A percentile compares a stretch with the other conserved stretches of the same genome.
Evolutionary conservation across 1,140 invertebrate genomes (phyloP).

Genomic region (Aethina tumida): DNA sequence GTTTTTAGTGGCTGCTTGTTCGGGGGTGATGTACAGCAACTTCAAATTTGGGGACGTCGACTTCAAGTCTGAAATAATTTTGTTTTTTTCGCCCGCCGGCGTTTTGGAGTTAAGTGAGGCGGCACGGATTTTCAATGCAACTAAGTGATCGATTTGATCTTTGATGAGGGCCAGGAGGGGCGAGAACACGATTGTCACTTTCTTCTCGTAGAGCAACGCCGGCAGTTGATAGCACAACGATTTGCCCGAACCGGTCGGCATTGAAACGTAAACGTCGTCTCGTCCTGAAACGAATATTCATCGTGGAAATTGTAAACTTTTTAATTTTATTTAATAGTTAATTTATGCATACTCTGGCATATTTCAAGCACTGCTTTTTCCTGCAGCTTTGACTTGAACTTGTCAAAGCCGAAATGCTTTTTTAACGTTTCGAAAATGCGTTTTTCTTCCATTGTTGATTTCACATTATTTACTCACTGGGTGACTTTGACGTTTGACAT

Average conservation of each 20-base stretch:
- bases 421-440: conserved; percentile 22
- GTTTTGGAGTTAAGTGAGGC: conserved; percentile 87
- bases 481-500: no score
- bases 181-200: conserved; percentile 81
- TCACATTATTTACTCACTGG: neutral
- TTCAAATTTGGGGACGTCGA: conserved; percentile 50
- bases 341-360: conserved; percentile 29
- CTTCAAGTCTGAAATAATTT: conserved; percentile 64
- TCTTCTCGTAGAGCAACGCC: conserved; percentile 60
- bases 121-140: conserved; percentile 59
- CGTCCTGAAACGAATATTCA: conserved; percentile 45
- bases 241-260: conserved; percentile 94
- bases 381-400: conserved; percentile 32
- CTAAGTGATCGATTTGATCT: conserved; percentile 65
- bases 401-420: conserved; percentile 30
- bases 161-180: conserved; percentile 84
- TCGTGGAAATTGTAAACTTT: no score
- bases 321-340: no score
- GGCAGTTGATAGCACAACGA: conserved; percentile 91
- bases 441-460: conserved; percentile 20
- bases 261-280: conserved; percentile 71
- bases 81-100: conserved; percentile 55
- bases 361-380: conserved; percentile 28
- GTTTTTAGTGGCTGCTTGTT: conserved; percentile 69
- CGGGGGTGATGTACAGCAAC: conserved; percentile 87